These are phyloP conservation scores for Diaperis boleti DNA, from an alignment of 2,888 invertebrate species.

Conservation along the genomic window DNA sequence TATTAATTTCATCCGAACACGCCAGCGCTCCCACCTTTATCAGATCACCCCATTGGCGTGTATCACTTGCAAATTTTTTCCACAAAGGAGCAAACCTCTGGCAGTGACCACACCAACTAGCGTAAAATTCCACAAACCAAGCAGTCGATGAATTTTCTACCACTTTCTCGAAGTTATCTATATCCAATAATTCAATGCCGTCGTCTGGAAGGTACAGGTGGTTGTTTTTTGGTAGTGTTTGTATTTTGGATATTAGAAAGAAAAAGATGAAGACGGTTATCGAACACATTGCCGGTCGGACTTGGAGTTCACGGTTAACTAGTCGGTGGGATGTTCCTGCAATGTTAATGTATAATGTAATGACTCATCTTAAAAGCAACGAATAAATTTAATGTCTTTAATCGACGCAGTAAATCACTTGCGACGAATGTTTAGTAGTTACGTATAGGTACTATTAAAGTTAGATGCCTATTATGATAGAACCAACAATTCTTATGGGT, in stretches of 20 bases:
- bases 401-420: background rate
- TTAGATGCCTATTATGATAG: too few species aligned
- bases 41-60: conserved; percentile 76
- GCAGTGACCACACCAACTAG: conserved; percentile 97
- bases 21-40: conserved; percentile 84
- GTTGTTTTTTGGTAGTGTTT: background rate
- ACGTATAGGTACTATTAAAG: background rate
- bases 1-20: conserved; percentile 73
- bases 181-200: conserved; percentile 75
- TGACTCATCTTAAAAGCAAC: background rate
- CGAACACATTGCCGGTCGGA: background rate
- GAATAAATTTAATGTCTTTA: background rate
- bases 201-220: conserved; percentile 73
- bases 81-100: conserved; percentile 89
- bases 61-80: conserved; percentile 80
- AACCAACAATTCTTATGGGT: too few species aligned
- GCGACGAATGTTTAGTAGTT: background rate
- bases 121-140: conserved; percentile 92
- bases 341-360: background rate
- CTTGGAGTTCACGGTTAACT: background rate
- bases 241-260: background rate
- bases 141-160: conserved; percentile 75
- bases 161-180: conserved; percentile 75
- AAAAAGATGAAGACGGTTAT: background rate
- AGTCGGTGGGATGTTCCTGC: too few species aligned